Percentiles rank a stretch among this genome's conserved stretches.
These are phyloP conservation scores for Drosophila quadrilineata DNA, from an alignment of 1,140 invertebrate species.

Conservation along the genomic window DNA sequence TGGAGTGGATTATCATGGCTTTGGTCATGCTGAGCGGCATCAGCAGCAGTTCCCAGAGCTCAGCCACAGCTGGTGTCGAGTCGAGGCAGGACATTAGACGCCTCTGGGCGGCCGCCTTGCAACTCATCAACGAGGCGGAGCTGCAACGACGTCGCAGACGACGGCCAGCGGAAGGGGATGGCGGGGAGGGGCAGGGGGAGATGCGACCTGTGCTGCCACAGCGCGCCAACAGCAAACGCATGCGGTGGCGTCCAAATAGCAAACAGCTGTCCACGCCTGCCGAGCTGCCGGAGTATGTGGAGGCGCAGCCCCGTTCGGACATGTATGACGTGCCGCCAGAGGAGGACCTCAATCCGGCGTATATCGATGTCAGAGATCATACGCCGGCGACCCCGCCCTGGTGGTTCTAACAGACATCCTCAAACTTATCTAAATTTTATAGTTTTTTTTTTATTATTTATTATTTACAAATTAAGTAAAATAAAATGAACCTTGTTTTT, in stretches of 20 bases:
- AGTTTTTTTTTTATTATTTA: not conserved
- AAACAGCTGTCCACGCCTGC: not conserved
- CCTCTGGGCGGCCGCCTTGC: constrained; percentile 21
- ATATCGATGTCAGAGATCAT: constrained; percentile 37
- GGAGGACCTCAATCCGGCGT: constrained; percentile 26
- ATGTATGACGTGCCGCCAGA: not conserved
- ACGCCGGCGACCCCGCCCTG: constrained; percentile 3
- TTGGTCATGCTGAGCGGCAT: too few species aligned
- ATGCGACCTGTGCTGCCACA: too few species aligned
- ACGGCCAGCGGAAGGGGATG: not conserved
- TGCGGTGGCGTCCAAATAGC: constrained; percentile 38
- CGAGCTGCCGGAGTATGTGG: not conserved
- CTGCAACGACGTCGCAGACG: constrained; percentile 7
- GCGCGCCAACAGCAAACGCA: constrained; percentile 47
- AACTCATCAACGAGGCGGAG: constrained; percentile 48
- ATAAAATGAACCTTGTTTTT: too few species aligned
- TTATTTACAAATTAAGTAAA: not conserved
- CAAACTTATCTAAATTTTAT: not conserved
- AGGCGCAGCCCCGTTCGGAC: not conserved
- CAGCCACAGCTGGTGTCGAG: not conserved
- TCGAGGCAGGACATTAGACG: constrained; percentile 1
- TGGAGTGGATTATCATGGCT: constrained; percentile 30
- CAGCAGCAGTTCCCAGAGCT: not conserved
- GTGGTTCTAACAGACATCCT: constrained; percentile 29
- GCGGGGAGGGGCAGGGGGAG: too few species aligned